Base-by-base conservation (phyloP, 2,888 invertebrate genomes). In the Pandemis corylana region DNA sequence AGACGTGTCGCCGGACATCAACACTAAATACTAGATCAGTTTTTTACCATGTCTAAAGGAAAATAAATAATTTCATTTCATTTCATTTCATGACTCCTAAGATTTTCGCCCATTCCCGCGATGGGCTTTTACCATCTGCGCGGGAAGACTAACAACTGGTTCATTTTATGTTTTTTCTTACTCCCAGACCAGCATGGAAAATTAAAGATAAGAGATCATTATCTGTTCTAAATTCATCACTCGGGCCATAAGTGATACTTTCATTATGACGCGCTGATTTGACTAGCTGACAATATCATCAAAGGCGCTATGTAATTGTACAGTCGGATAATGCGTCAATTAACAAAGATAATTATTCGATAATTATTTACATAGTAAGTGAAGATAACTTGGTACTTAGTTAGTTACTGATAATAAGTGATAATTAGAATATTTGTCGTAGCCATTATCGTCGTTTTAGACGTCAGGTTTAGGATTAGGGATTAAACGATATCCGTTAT, bases 361-460 rank as follows among this genome's bases (percentile, higher is more conserved):
- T 67, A 53, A 53, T n/a, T 4, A 53, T 41, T 53, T 41, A 67
- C 67, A 41, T 67, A 53, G 10, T 67, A 53, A 41, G 5, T 67
- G 67, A 67, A 44, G 44, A 64, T 65, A 65, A 56, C 9, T 56
- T 56, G 53, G 65, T 28, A 28, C 59, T 36, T 41, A 41, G 62
- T 42, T 41, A 41, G 42, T n/a, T 62, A 44, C 20, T 12, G 13
- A 28, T 6, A 36, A 28, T 6, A 36, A 36, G 15, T 51, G 53
- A 41, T 67, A 41, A 67, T 15, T 67, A 53, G 13, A 9, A 44
- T 44, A 20, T 42, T 44, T 62, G 62, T 62, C 12, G 10, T 41
- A 12, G 42, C 6, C 13, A 15, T 62, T 62, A 62, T 62, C 62
- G 62, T 62, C 41, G 5, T 28, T 20, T 56, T 28, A 59, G n/a